Base-by-base conservation (phyloP, 1,140 invertebrate species). In the Drosophila repleta region DNA sequence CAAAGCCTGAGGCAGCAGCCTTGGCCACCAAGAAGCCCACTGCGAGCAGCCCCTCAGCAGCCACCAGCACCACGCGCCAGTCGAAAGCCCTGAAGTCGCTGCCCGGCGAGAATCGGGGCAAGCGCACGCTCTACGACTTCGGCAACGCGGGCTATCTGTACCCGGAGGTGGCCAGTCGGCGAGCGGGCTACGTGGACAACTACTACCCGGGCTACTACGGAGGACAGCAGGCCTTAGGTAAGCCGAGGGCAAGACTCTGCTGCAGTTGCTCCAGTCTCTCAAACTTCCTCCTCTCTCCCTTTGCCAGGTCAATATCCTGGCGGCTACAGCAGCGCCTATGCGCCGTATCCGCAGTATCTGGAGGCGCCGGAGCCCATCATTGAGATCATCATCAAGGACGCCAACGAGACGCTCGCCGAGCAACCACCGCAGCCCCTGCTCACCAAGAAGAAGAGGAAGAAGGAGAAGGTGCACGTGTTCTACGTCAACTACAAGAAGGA, bases 331-430 rank as follows among this genome's bases (percentile, higher is more conserved):
- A 21, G 52, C 10, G 67, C 57, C 6, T 90, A 89, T 57, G 52
- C 56, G 0, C 72, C 75, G 0, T 90, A 93, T 67, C 93, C 93
- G 6, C 94, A 96, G 63, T 96, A 96, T 80, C 92, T 94, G 7
- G 95, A 96, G 74, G 95, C 96, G 60, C 96, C 96, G 0, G 96
- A 97, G 88, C 96, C 96, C 11, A 97, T 97, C 48, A 97, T 97
- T 66, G 96, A 97, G 92, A 97, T 97, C 70, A 97, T 97, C 57
- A 97, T 97, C 52, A 97, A 97, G 84, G 96, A 97, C 91, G 96
- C 96, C 0, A 97, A 97, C 88, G 95, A 96, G 74, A 94, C 95
- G 0, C 88, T 97, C 3, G 95, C 96, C 0, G 93, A 95, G 3
- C 94, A 94, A n/a, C 94, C 93, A 0, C 93, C 93, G 0, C 91